Evolutionary conservation across 2,113 vertebrate species (phyloP).

Genomic region (Gorsachius goisagi): DNA sequence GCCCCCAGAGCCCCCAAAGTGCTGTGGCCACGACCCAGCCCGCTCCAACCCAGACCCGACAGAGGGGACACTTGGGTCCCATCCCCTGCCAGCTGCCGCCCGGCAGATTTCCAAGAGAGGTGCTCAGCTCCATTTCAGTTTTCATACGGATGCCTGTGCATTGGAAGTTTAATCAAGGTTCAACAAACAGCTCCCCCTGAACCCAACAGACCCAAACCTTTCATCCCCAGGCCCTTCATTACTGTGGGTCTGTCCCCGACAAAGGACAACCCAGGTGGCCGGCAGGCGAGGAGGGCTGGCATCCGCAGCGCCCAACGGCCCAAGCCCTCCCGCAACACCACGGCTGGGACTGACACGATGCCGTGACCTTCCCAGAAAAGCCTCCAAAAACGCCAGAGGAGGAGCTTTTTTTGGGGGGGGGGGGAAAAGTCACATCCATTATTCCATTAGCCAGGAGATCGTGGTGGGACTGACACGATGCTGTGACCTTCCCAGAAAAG

Average conservation of each 20-base stretch:
- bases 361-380: neutral
- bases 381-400: neutral
- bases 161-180: neutral
- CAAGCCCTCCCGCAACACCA: neutral
- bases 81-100: neutral
- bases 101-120: neutral
- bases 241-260: neutral
- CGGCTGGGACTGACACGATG: neutral
- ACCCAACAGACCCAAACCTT: neutral
- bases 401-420: neutral
- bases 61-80: neutral
- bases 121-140: neutral
- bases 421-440: neutral
- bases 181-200: neutral
- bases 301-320: neutral
- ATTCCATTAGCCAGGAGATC: neutral
- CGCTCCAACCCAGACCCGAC: neutral
- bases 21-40: neutral
- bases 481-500: neutral
- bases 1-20: neutral
- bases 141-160: rapidly evolving
- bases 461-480: neutral
- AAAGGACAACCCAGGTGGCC: neutral
- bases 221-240: neutral
- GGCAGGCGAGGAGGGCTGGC: neutral